Percentiles rank a stretch among this genome's conserved stretches.
Evolutionary conservation across 2,888 invertebrate genomes (phyloP).

Genomic region (Nyleta sp.): DNA sequence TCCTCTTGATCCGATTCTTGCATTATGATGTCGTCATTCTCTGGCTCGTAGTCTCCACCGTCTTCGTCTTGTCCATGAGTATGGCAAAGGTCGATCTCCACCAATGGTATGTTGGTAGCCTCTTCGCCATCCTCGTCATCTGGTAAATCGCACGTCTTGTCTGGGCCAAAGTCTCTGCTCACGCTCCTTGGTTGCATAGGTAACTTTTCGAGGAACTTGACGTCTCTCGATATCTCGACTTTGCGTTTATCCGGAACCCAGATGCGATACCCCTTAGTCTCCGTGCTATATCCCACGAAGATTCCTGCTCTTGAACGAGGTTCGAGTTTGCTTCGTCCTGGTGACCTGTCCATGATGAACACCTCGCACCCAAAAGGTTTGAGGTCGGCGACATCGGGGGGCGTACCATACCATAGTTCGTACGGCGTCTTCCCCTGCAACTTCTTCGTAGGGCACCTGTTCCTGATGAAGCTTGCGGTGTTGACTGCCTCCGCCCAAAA

Average conservation of each 20-base stretch:
- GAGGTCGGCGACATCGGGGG: constrained; percentile 1
- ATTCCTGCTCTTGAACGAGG: constrained; percentile 10
- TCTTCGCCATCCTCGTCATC: no score
- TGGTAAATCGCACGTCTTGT: no score
- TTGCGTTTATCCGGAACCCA: constrained; percentile 15
- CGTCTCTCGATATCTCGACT: constrained; percentile 18
- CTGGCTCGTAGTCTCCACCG: no score
- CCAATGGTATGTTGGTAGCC: no score
- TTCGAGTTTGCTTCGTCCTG: constrained; percentile 10
- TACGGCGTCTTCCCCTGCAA: neutral
- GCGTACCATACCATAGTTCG: neutral
- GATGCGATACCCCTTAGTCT: constrained; percentile 15
- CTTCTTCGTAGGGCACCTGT: neutral
- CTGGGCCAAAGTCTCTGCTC: no score
- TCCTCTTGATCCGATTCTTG: no score
- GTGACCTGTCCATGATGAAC: constrained; percentile 11
- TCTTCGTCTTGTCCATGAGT: no score
- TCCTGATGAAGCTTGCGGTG: constrained; percentile 8
- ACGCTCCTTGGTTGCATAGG: no score
- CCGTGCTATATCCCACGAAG: constrained; percentile 19
- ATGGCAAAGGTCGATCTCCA: no score
- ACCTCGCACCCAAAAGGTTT: constrained; percentile 13
- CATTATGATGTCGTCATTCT: no score
- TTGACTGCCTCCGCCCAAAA: constrained; percentile 11
- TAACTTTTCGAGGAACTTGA: constrained; percentile 14